A percentile compares a stretch with the other conserved stretches of the same genome.
Conservation (phyloP, 53 echinoderm and acorn worm genomes). For the Zoroaster sp. region DNA sequence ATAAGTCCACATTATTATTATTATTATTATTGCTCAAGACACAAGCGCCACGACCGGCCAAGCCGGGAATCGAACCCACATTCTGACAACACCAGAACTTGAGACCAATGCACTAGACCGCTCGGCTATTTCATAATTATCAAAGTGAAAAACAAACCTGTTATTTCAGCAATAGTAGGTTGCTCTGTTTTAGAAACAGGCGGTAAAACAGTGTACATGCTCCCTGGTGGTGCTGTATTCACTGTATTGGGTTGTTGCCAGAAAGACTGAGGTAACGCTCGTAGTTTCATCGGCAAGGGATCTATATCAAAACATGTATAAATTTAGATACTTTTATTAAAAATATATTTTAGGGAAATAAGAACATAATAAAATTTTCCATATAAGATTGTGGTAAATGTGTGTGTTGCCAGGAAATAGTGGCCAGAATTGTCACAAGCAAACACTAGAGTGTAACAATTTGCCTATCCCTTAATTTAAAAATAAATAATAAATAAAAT, state of each 20-base stretch:
- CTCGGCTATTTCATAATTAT: no score
- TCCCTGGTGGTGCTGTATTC: constrained; percentile 78
- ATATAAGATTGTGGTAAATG: no score
- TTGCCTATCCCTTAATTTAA: not conserved
- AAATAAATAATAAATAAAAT: not conserved
- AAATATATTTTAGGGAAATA: not conserved
- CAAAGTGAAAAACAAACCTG: not conserved
- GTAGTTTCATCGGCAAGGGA: constrained; percentile 91
- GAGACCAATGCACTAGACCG: no score
- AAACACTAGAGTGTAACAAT: not conserved
- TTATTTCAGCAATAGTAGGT: constrained; percentile 3
- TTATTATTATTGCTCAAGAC: no score
- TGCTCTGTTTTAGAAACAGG: constrained; percentile 51
- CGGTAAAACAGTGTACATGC: constrained; percentile 77
- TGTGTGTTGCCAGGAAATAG: no score
- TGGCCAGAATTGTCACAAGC: not conserved
- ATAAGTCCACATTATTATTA: no score
- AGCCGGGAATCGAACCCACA: no score
- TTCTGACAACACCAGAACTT: no score
- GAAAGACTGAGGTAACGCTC: constrained; percentile 96
- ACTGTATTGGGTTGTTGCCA: constrained; percentile 98
- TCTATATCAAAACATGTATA: constrained; percentile 54
- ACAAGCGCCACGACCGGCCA: no score
- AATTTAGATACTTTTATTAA: no score
- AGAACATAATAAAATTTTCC: not conserved